Base-by-base conservation (phyloP, 2,113 vertebrate species). In the Lepus europaeus region DNA sequence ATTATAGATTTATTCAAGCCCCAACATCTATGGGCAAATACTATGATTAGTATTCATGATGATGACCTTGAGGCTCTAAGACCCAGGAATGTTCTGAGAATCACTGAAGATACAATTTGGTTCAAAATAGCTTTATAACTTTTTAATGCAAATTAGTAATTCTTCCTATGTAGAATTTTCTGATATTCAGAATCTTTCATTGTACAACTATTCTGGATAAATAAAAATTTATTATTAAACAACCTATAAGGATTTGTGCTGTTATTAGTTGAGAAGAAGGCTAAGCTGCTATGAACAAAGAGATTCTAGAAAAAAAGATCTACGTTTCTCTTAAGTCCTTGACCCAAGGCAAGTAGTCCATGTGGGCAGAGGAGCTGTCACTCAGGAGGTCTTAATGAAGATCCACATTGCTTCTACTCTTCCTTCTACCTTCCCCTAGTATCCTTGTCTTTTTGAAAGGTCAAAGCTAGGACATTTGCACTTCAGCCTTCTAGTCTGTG, bases 41-140 rank as follows among this genome's bases (percentile, higher is more conserved):
- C 31, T 87, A 19, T 90, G 94, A 87, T 97, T 83, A 91, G 29
- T 95, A 87, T 85, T 93, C n/a, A 74, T 69, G 82, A 61, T 68
- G 68, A 85, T 94, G 63, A 94, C 53, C 74, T 86, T 56, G 49
- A 86, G 36, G 51, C 33, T 33, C 8, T 83, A 70, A 84, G n/a
- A 92, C 27, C 4, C 31, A 91, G 17, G 76, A 89, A 19, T 85
- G 0, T 88, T 95, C 81, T 93, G 39, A 90, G 78, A 93, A 93
- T 90, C 53, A 88, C 0, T 87, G n/a, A 45, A 31, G 49, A 51
- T 93, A 86, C 91, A 96, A 83, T 83, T 96, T 66, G 19, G 5
- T 53, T 95, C 69, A 83, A n/a, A 61, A 59, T 78, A 77, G 8
- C 90, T 94, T 94, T 90, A 77, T 73, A 66, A 91, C 12, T 49